A percentile compares a stretch with the other conserved stretches of the same genome.
Conservation (phyloP, 2,888 invertebrate species). For the Ctena decussata region DNA sequence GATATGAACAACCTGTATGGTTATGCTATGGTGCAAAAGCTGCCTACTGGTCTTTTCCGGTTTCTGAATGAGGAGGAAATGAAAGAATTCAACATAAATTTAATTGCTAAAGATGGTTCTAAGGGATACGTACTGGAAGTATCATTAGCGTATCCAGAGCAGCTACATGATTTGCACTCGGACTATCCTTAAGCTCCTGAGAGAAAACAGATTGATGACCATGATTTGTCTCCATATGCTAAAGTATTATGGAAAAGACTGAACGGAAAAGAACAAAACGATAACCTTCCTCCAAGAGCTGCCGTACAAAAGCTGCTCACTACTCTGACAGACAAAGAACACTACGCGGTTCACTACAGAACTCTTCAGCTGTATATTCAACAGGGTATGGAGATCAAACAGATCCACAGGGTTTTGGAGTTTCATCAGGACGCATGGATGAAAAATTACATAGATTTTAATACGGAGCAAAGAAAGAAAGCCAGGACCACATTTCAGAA, state of each 20-base stretch:
- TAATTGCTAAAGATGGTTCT: background rate
- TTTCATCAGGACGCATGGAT: conserved; percentile 81
- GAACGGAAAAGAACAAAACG: conserved; percentile 15
- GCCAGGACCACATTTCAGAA: conserved; percentile 64
- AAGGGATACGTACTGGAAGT: conserved; percentile 46
- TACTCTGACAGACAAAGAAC: conserved; percentile 24
- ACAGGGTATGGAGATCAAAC: conserved; percentile 68
- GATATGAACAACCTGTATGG: conserved; percentile 40
- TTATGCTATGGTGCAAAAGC: conserved; percentile 29
- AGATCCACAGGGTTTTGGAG: conserved; percentile 79
- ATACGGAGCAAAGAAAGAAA: conserved; percentile 58
- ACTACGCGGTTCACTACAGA: conserved; percentile 15
- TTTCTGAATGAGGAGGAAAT: conserved; percentile 28
- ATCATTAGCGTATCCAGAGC: conserved; percentile 22
- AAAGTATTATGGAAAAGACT: conserved; percentile 26
- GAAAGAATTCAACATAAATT: conserved; percentile 18
- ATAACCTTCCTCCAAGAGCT: conserved; percentile 22
- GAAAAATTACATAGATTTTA: conserved; percentile 81
- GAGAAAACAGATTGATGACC: background rate
- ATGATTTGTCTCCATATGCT: conserved; percentile 30
- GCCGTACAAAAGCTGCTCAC: conserved; percentile 22
- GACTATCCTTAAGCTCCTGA: conserved; percentile 29
- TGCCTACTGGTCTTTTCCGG: conserved; percentile 24
- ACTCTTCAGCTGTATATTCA: conserved; percentile 26
- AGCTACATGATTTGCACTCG: conserved; percentile 36